A percentile compares a stretch with the other conserved stretches of the same genome.
phyloP scores from a whole-genome alignment of 2,797 vertebrate species.

The Botia almorhae region DNA sequence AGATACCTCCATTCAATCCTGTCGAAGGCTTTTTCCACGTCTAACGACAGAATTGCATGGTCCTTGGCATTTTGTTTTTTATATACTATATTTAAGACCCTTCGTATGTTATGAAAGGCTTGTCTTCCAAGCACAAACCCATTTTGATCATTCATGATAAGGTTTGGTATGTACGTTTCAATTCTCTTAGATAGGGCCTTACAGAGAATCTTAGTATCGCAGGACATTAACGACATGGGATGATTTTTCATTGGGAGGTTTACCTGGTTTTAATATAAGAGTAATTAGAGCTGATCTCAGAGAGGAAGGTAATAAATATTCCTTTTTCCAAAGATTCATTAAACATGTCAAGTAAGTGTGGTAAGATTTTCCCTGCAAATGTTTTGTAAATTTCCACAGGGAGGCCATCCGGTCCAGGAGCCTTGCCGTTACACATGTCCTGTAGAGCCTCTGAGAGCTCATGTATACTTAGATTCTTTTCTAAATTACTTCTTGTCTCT shows the following conservation, averaged over 20 bases:
- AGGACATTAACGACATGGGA: slow-evolving; percentile 22
- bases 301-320: too few relatives aligned
- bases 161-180: background rate
- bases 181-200: background rate
- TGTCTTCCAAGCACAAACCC: slow-evolving; percentile 7
- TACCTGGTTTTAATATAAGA: slow-evolving; percentile 20
- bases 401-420: background rate
- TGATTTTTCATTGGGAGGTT: background rate
- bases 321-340: background rate
- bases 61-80: background rate
- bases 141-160: slow-evolving; percentile 12
- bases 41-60: slow-evolving; percentile 3
- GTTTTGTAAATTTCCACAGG: background rate
- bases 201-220: background rate
- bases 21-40: slow-evolving; percentile 7
- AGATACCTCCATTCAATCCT: slow-evolving; percentile 10
- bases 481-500: background rate
- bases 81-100: slow-evolving; percentile 9
- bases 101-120: slow-evolving; percentile 4
- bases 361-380: background rate
- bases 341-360: background rate
- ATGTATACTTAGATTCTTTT: background rate
- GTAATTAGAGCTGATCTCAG: slow-evolving; percentile 15
- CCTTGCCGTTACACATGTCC: background rate
- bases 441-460: background rate